Evolutionary conservation across 2,113 vertebrate species (phyloP), one percentile per base, ranked within the genome.

Genomic region (Lontra canadensis): DNA sequence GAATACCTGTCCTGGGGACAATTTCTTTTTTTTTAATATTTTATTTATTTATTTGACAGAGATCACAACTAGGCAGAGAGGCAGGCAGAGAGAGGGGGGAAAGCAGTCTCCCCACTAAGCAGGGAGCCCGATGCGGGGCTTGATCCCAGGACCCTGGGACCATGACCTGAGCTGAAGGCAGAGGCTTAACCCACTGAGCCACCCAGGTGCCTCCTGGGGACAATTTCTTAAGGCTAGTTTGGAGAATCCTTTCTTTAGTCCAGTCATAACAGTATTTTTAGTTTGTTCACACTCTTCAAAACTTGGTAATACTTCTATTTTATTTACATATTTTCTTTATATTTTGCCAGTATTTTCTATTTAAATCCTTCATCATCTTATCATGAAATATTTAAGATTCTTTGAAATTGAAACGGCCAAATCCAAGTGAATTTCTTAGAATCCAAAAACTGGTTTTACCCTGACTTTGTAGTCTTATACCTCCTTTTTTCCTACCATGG

Each of bases 271-370:
- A 91, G 3, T 25, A 31, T 73, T 44, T 93, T 88, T 69, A 63
- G 6, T 92, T 87, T 76, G 39, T 88, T 93, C 36, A 44, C 14
- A 65, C 23, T 81, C 55, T 96, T 78, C 6, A 82, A 61, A 82
- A 95, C 61, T 76, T 36, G 84, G 18, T 93, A 81, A 34, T 21
- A 44, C 36, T 76, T 96, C 8, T 85, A 84, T 92, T 90, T 90
- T 63, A 76, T 85, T 87, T 88, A 73, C 5, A 74, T 6, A 4
- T 34, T 91, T 71, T 26, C 59, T 87, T 67, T 79, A 86, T 85
- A 85, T 31, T 93, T 96, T 87, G 10, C 63, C 25, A 84, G 10
- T 69, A 84, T 90, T 92, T 96, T 85, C 12, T n/a, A 94, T 81
- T 96, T 23, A 4, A 39, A 31, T 74, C 29, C 23, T 25, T 29